A percentile compares a stretch with the other conserved stretches of the same genome.
Evolutionary conservation across 2,888 invertebrate species (phyloP).

Genomic region (Prosapia bicincta): DNA sequence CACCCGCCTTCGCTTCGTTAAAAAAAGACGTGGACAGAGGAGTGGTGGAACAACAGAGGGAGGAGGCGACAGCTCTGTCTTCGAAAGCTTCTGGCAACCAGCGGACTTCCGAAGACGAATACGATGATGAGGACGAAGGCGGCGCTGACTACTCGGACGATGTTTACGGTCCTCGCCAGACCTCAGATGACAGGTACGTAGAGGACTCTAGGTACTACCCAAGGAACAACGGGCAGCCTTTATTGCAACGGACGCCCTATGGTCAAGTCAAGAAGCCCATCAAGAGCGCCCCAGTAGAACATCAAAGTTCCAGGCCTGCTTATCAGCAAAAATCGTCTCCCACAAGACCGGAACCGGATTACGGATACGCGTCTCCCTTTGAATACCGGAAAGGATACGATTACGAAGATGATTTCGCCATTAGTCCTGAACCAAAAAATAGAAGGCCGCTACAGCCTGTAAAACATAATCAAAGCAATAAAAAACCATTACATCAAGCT

Average conservation of each 20-base stretch:
- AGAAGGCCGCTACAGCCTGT: background rate
- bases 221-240: background rate
- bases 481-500: background rate
- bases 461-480: background rate
- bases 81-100: slow-evolving; percentile 7
- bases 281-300: background rate
- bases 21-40: slow-evolving; percentile 19
- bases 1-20: slow-evolving; percentile 14
- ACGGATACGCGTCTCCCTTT: background rate
- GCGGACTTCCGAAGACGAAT: slow-evolving; percentile 13
- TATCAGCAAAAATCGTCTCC: background rate
- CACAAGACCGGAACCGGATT: background rate
- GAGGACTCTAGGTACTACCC: background rate
- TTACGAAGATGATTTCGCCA: background rate
- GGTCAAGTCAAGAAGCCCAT: background rate
- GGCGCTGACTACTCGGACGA: slow-evolving; percentile 5
- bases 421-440: background rate
- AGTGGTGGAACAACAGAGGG: slow-evolving; percentile 15
- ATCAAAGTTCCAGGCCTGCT: background rate
- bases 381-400: background rate
- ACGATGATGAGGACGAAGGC: slow-evolving; percentile 22
- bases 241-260: background rate
- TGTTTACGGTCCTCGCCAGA: no score
- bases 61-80: slow-evolving; percentile 3
- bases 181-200: background rate